A percentile compares a stretch with the other conserved stretches of the same genome.
Evolutionary conservation across 2,113 vertebrate genomes (phyloP).

Genomic region (Paraplagusia blochii): DNA sequence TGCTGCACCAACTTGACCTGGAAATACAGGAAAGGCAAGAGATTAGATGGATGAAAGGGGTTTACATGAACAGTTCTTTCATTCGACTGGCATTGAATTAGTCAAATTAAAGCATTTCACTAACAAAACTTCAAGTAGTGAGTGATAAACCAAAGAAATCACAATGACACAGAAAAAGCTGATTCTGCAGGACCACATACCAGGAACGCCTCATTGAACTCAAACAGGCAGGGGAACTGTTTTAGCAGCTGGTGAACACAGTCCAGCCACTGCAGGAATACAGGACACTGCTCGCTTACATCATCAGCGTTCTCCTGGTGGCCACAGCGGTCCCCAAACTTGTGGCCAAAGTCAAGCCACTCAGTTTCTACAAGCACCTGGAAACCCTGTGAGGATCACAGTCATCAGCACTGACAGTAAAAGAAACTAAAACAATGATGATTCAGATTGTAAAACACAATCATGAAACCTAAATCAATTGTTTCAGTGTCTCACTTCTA

Average conservation of each 20-base stretch:
- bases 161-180: neutral
- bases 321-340: constrained; percentile 97
- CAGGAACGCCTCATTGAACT: constrained; percentile 98
- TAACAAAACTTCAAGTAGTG: too few relatives aligned
- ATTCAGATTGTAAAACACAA: neutral
- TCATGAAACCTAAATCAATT: neutral
- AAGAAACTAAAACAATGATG: neutral
- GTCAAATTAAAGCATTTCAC: too few relatives aligned
- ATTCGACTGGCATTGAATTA: too few relatives aligned
- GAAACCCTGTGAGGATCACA: constrained; percentile 80
- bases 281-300: constrained; percentile 94
- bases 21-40: neutral
- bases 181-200: constrained; percentile 69
- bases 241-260: constrained; percentile 95
- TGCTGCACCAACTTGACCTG: constrained; percentile 98
- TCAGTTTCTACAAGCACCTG: constrained; percentile 96
- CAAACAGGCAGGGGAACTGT: constrained; percentile 97
- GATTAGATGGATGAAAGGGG: too few relatives aligned
- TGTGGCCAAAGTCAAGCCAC: constrained; percentile 97
- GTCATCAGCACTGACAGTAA: neutral
- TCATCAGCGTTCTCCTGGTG: constrained; percentile 95
- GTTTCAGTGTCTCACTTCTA: constrained; percentile 79
- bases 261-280: constrained; percentile 98
- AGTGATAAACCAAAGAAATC: too few relatives aligned
- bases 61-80: too few relatives aligned